A percentile compares a stretch with the other conserved stretches of the same genome.
These are phyloP conservation scores for Dicentrarchus labrax DNA, from an alignment of 2,113 vertebrate genomes.

Conservation along the genomic window DNA sequence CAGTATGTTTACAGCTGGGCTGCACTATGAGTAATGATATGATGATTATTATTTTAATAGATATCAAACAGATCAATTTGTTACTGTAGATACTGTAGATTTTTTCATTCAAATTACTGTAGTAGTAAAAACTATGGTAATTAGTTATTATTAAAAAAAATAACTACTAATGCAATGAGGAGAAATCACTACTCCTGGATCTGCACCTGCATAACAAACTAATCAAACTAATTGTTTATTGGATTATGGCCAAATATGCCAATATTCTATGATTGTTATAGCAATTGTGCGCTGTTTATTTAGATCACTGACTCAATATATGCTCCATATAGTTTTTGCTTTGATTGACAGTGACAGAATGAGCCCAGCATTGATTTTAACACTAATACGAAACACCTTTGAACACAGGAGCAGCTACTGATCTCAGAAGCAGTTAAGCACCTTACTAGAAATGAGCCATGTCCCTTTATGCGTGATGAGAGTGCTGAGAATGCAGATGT, in stretches of 20 bases:
- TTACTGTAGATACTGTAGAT: neutral
- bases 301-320: neutral
- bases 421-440: constrained; percentile 33
- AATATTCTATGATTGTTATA: neutral
- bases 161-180: neutral
- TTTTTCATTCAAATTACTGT: neutral
- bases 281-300: neutral
- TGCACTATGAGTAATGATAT: constrained; percentile 7
- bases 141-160: neutral
- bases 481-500: constrained; percentile 66
- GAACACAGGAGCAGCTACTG: constrained; percentile 34
- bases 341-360: neutral
- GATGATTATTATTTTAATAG: constrained; percentile 44
- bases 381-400: neutral
- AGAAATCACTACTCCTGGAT: neutral
- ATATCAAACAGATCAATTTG: constrained; percentile 14
- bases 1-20: constrained; percentile 35
- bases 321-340: neutral
- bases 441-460: constrained; percentile 28
- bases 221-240: neutral
- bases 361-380: constrained; percentile 1
- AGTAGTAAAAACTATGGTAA: neutral
- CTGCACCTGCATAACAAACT: neutral
- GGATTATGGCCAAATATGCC: neutral
- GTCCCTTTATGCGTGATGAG: constrained; percentile 23